Percentiles rank a stretch among this genome's conserved stretches.
Conservation (phyloP, 2,888 invertebrate genomes). For the Lasioglossum figueresi region DNA sequence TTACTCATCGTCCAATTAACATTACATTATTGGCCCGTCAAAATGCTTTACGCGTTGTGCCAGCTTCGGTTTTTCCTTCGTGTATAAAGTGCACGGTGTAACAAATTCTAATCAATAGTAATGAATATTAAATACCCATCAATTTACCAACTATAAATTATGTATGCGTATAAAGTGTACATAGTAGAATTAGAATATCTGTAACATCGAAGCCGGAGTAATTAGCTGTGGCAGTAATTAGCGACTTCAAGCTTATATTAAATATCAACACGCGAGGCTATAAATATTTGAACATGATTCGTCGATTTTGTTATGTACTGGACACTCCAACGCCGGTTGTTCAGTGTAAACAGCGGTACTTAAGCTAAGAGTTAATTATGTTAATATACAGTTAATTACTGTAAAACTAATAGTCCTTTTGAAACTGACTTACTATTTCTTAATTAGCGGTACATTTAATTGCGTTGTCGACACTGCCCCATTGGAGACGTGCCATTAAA, state of each 20-base stretch:
- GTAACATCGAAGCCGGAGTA: background rate
- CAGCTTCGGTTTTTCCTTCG: background rate
- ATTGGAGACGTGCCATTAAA: background rate
- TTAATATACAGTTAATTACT: background rate
- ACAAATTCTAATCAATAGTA: background rate
- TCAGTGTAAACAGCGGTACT: background rate
- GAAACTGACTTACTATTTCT: background rate
- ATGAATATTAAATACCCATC: background rate
- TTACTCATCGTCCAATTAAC: background rate
- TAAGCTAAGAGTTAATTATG: background rate
- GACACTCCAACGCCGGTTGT: background rate
- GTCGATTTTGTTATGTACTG: background rate
- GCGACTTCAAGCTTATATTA: background rate
- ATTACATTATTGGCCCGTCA: background rate
- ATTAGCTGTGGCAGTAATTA: background rate
- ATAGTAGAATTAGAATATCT: background rate
- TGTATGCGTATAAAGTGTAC: background rate
- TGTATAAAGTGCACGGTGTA: background rate
- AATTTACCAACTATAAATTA: background rate
- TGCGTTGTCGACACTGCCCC: background rate
- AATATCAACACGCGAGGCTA: background rate
- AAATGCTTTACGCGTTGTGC: background rate
- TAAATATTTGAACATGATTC: background rate
- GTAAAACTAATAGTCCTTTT: background rate
- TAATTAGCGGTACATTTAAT: no score